A percentile compares a stretch with the other conserved stretches of the same genome.
Evolutionary conservation across 1,140 invertebrate species (phyloP).

Genomic region (Brachionus angularis): DNA sequence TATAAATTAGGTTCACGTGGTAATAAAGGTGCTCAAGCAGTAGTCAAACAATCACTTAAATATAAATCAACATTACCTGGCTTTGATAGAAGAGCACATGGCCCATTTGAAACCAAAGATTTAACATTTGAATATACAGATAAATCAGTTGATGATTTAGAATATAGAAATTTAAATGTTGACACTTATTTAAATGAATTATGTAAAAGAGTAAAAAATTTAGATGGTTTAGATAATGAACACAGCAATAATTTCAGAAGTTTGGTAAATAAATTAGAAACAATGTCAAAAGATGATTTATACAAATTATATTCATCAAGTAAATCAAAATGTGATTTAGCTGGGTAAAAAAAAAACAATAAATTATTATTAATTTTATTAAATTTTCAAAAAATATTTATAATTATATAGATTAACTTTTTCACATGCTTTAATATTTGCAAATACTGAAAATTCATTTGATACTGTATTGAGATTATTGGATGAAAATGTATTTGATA

Average conservation of each 20-base stretch:
- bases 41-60: conserved; percentile 34
- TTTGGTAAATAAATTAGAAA: conserved; percentile 5
- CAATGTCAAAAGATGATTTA: neutral
- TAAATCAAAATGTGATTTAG: conserved; percentile 19
- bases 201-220: neutral
- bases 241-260: conserved; percentile 37
- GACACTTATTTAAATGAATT: conserved; percentile 7
- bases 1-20: conserved; percentile 34
- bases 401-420: neutral
- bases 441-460: conserved; percentile 9
- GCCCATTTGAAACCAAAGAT: conserved; percentile 7
- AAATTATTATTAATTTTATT: neutral
- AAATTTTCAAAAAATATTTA: neutral
- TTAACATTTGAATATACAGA: conserved; percentile 30
- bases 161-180: conserved; percentile 11
- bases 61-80: neutral
- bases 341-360: neutral
- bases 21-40: conserved; percentile 34
- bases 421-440: conserved; percentile 25
- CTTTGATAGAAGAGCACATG: conserved; percentile 20
- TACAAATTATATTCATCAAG: neutral
- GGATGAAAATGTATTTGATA: conserved; percentile 21
- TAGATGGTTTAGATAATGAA: conserved; percentile 27
- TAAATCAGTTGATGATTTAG: conserved; percentile 35
- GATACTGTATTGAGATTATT: conserved; percentile 4